Percentiles rank a stretch among this genome's conserved stretches.
Evolutionary conservation across 1,140 invertebrate genomes (phyloP).

Genomic region (Neodiprion lecontei): DNA sequence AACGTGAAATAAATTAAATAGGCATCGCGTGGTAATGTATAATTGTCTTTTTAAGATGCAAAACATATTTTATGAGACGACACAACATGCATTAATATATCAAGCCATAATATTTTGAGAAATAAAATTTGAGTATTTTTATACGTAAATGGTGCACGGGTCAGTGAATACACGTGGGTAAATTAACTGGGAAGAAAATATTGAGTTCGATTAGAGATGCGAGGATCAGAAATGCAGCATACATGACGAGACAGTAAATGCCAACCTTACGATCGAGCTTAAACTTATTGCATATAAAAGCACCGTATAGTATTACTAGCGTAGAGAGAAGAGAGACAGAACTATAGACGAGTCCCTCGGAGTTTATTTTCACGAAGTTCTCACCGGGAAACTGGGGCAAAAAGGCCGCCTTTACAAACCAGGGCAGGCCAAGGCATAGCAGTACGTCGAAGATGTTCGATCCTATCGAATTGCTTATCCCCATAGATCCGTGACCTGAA

Average conservation of each 20-base stretch:
- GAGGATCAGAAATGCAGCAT: constrained; percentile 77
- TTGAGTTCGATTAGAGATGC: constrained; percentile 86
- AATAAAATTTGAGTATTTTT: neutral
- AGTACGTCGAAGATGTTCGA: constrained; percentile 90
- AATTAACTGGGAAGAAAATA: constrained; percentile 84
- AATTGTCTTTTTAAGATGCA: neutral
- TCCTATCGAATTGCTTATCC: constrained; percentile 86
- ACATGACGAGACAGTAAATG: constrained; percentile 77
- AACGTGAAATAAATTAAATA: too few relatives aligned
- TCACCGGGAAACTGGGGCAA: constrained; percentile 71
- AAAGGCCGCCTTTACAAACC: constrained; percentile 84
- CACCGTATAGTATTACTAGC: constrained; percentile 76
- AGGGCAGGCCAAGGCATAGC: constrained; percentile 84
- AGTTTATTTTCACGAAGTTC: constrained; percentile 80
- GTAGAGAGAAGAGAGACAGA: constrained; percentile 81
- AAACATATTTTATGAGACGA: constrained; percentile 17
- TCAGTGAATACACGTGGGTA: constrained; percentile 71
- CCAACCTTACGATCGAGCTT: constrained; percentile 79
- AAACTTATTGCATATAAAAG: constrained; percentile 78
- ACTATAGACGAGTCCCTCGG: constrained; percentile 83
- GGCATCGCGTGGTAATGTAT: too few relatives aligned
- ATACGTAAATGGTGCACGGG: neutral
- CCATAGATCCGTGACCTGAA: constrained; percentile 83
- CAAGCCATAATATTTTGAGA: neutral
- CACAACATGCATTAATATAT: neutral